Base-by-base conservation (phyloP, 2,888 invertebrate species). In the Trissolcus brochymenae region DNA sequence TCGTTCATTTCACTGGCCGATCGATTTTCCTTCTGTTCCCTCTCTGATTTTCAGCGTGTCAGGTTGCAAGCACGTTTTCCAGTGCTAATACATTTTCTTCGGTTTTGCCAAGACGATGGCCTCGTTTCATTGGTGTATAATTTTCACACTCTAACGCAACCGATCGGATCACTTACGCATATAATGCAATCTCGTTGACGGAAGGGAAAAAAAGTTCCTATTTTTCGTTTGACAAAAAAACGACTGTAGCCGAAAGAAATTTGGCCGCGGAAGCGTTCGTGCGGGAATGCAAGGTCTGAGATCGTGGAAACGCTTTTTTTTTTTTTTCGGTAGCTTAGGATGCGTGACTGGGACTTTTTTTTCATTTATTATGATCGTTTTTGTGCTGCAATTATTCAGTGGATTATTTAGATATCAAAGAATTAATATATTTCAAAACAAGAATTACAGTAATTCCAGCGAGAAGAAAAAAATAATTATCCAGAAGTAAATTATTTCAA, bases 11-110 rank as follows among this genome's bases (percentile, higher is more conserved):
- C 16, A 14, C 41, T 14, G 25, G 41, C 14, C 19, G 53, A 40
- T 51, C 51, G 29, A 14, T n/a, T 19, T 54, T 29, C 35, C 55
- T 9, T 13, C 49, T 49, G 54, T 1, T 13, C n/a, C 16, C 11
- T 25, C 21, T 25, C 19, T 57, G 19, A 53, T 49, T 66, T 56
- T 59, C 59, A 25, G 40, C 9, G 46, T 16, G 11, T 62, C 21
- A 53, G 54, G 17, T 54, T 53, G 11, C 40, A 11, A 40, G n/a
- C 53, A 14, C 43, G 25, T 70, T 71, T 62, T 51, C 41, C 56
- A 51, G 14, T 76, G 79, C 68, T 83, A 82, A 84, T 83, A 83
- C 81, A 84, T 86, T 87, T 85, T 85, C 84, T 85, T 86, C 82
- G 67, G 51, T 46, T 64, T 64, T 73, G 50, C 54, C 40, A 16